Conservation (phyloP, 2,888 invertebrate genomes). For the Nebria salina region DNA sequence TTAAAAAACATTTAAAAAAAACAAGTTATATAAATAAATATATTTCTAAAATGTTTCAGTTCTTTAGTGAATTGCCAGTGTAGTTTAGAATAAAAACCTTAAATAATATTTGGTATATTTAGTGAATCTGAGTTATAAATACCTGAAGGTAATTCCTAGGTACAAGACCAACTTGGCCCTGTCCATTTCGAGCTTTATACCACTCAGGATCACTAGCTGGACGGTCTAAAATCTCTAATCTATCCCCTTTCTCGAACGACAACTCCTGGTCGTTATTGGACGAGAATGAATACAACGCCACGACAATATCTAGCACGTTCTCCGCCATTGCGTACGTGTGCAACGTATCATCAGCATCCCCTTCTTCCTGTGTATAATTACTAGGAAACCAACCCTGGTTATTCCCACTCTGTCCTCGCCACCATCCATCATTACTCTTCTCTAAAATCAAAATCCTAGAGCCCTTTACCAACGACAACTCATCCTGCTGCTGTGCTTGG, state of each 20-base stretch:
- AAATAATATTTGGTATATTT: too few relatives aligned
- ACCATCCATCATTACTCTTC: conserved; percentile 99
- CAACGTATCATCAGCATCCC: conserved; percentile 85
- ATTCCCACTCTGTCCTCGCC: conserved; percentile 88
- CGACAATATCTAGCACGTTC: conserved; percentile 94
- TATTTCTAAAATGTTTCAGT: neutral
- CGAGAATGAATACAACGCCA: conserved; percentile 93
- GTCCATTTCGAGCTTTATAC: conserved; percentile 94
- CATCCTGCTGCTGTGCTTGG: conserved; percentile 72
- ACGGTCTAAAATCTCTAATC: conserved; percentile 94
- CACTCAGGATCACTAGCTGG: conserved; percentile 98
- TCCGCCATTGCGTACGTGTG: conserved; percentile 95
- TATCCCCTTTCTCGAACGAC: conserved; percentile 96
- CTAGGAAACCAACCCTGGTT: conserved; percentile 95
- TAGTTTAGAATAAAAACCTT: too few relatives aligned
- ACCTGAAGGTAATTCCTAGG: conserved; percentile 91
- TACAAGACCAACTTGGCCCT: conserved; percentile 93
- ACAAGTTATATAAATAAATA: neutral
- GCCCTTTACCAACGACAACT: conserved; percentile 93
- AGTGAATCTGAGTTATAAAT: neutral
- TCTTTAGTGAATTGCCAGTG: too few relatives aligned
- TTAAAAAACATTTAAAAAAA: too few relatives aligned
- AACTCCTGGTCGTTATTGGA: conserved; percentile 96
- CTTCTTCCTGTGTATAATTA: conserved; percentile 95
- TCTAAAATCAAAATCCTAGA: conserved; percentile 94